Evolutionary conservation across 1,140 invertebrate genomes (phyloP).

Genomic region (Macrocentrus cingulum): DNA sequence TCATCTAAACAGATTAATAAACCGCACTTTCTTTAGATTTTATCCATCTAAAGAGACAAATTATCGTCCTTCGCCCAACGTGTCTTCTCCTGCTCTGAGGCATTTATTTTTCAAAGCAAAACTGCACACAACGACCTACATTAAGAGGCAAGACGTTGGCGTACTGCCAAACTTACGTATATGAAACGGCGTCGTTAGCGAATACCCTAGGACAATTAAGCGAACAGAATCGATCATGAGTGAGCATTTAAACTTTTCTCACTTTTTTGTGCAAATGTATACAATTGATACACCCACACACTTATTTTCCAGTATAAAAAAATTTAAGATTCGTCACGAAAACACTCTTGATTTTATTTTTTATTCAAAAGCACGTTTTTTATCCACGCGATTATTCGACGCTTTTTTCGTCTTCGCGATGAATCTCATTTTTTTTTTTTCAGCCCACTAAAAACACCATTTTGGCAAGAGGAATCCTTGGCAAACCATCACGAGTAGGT

Average conservation of each 20-base stretch:
- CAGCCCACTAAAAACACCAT: neutral
- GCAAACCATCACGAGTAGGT: neutral
- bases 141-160: constrained; percentile 40
- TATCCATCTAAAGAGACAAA: neutral
- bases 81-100: neutral
- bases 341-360: neutral
- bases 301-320: too few relatives aligned
- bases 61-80: neutral
- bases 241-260: constrained; percentile 34
- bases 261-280: too few relatives aligned
- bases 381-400: neutral
- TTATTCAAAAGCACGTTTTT: neutral
- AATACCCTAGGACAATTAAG: constrained; percentile 40
- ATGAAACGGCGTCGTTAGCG: constrained; percentile 41
- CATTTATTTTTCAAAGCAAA: constrained; percentile 26
- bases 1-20: neutral
- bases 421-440: neutral
- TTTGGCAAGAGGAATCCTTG: neutral
- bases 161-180: constrained; percentile 37
- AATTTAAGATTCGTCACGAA: constrained; percentile 18
- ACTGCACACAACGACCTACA: constrained; percentile 38
- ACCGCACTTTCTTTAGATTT: neutral
- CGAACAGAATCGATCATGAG: constrained; percentile 37
- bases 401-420: neutral
- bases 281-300: too few relatives aligned